phyloP scores from a whole-genome alignment of 2,797 vertebrate genomes.

The Acipenser oxyrinchus region DNA sequence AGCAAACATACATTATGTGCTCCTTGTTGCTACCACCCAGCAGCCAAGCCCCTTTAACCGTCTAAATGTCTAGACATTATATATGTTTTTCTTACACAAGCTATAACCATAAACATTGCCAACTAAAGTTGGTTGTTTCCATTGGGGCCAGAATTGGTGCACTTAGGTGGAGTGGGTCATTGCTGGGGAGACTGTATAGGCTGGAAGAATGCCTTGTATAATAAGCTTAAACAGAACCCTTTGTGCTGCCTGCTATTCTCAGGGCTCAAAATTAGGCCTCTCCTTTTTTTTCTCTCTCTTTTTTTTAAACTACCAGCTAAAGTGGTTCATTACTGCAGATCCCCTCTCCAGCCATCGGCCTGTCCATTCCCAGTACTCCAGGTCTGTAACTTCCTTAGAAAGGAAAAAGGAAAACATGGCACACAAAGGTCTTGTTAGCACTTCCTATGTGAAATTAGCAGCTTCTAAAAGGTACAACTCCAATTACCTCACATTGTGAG shows the following conservation, averaged over 20 bases:
- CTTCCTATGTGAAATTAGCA: constrained; percentile 99
- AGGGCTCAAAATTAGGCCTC: constrained; percentile 93
- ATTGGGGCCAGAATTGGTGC: constrained; percentile 95
- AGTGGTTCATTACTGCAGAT: constrained; percentile 98
- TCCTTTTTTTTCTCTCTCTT: constrained; percentile 57
- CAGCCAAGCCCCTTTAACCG: constrained; percentile 38
- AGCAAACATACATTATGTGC: too few relatives aligned
- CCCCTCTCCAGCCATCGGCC: constrained; percentile 84
- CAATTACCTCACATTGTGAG: constrained; percentile 97
- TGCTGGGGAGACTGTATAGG: constrained; percentile 89
- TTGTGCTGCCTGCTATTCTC: constrained; percentile 95
- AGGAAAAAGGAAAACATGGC: constrained; percentile 96
- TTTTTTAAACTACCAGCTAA: constrained; percentile 84
- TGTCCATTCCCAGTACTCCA: constrained; percentile 90
- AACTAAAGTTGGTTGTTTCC: constrained; percentile 92
- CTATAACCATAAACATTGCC: constrained; percentile 92
- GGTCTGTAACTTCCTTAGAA: constrained; percentile 88
- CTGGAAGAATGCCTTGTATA: constrained; percentile 95
- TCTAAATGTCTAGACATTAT: constrained; percentile 45
- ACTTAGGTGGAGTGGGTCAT: constrained; percentile 99
- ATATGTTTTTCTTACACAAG: constrained; percentile 91
- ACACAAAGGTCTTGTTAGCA: constrained; percentile 99
- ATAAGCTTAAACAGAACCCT: constrained; percentile 98
- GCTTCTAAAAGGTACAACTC: constrained; percentile 97
- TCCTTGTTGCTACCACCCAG: not conserved